These are phyloP conservation scores for Neotoxoptera formosana DNA, from an alignment of 1,140 invertebrate genomes.

Conservation along the genomic window DNA sequence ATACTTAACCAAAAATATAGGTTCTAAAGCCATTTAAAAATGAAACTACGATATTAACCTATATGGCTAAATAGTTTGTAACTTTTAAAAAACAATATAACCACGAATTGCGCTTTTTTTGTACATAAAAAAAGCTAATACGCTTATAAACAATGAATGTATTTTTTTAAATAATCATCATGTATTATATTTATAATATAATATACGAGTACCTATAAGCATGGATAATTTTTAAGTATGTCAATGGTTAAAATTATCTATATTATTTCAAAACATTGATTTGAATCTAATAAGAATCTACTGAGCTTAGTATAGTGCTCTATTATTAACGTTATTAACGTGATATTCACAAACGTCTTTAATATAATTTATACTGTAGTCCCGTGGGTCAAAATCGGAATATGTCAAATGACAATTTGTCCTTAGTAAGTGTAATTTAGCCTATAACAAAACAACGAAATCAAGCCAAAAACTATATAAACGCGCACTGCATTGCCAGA, in stretches of 20 bases:
- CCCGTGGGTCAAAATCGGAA: not conserved
- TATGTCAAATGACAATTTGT: slow-evolving; percentile 2
- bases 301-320: not conserved
- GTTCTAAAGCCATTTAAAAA: not conserved
- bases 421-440: slow-evolving; percentile 21
- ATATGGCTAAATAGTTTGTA: not conserved
- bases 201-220: too few species aligned
- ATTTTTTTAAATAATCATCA: not conserved
- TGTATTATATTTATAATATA: not conserved
- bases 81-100: not conserved
- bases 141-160: not conserved
- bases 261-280: not conserved
- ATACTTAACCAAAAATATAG: too few species aligned
- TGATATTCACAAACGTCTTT: not conserved
- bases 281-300: not conserved
- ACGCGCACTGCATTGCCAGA: not conserved
- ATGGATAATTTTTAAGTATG: not conserved
- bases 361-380: not conserved
- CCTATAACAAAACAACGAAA: not conserved
- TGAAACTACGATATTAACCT: not conserved
- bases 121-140: not conserved
- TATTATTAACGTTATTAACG: not conserved
- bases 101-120: not conserved
- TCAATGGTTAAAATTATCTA: not conserved
- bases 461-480: slow-evolving; percentile 26